phyloP scores from a whole-genome alignment of 2,888 invertebrate genomes.

The Petrolisthes manimaculis region DNA sequence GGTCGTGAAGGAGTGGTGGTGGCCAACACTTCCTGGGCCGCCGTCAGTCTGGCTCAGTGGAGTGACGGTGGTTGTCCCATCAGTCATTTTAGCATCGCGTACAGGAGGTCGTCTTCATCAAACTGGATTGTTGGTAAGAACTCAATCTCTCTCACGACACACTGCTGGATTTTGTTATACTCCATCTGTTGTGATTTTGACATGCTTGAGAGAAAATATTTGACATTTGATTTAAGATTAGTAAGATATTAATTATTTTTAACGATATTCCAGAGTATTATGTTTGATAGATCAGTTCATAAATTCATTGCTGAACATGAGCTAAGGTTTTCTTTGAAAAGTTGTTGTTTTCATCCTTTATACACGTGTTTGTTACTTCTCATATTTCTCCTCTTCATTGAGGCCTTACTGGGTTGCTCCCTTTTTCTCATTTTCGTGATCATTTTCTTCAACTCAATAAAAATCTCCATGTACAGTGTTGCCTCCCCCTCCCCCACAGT shows the following conservation, averaged over 20 bases:
- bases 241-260: no score
- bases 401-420: not conserved
- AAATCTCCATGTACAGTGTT: not conserved
- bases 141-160: no score
- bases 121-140: conserved; percentile 59
- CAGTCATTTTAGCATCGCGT: conserved; percentile 57
- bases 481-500: conserved; percentile 24
- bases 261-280: no score
- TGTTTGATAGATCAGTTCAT: no score
- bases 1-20: conserved; percentile 38
- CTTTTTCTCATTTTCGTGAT: not conserved
- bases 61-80: conserved; percentile 59
- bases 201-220: no score
- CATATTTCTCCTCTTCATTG: not conserved
- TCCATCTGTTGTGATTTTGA: no score
- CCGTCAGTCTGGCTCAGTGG: conserved; percentile 54
- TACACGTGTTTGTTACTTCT: not conserved
- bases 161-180: no score
- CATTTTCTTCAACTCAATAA: not conserved
- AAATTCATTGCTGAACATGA: no score
- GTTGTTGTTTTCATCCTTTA: not conserved
- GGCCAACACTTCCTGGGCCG: conserved; percentile 60
- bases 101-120: conserved; percentile 37
- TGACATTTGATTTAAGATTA: no score
- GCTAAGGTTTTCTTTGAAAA: not conserved